phyloP scores from a whole-genome alignment of 2,797 vertebrate genomes.

The Furcifer pardalis region DNA sequence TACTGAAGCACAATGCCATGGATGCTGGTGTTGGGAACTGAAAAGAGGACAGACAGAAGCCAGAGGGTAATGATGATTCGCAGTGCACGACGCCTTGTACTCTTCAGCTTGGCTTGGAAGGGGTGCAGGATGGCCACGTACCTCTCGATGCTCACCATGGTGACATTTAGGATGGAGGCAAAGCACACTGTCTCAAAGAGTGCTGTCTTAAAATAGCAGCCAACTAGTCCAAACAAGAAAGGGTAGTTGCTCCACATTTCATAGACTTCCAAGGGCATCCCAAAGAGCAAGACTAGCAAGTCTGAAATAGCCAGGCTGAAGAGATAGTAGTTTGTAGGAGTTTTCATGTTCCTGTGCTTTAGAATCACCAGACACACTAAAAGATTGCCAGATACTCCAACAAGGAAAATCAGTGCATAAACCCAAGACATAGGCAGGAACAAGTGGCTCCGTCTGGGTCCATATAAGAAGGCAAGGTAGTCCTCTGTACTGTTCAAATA shows the following conservation, averaged over 20 bases:
- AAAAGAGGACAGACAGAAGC: slow-evolving; percentile 73
- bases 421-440: slow-evolving; percentile 75
- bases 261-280: slow-evolving; percentile 80
- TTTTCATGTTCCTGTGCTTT: slow-evolving; percentile 76
- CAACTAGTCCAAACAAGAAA: slow-evolving; percentile 71
- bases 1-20: slow-evolving; percentile 74
- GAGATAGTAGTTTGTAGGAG: slow-evolving; percentile 80
- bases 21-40: slow-evolving; percentile 77
- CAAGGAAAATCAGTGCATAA: slow-evolving; percentile 73
- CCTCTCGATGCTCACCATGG: slow-evolving; percentile 76
- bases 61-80: slow-evolving; percentile 72
- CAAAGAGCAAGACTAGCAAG: slow-evolving; percentile 75
- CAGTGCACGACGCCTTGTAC: slow-evolving; percentile 72
- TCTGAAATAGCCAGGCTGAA: slow-evolving; percentile 80
- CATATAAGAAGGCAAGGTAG: slow-evolving; percentile 75
- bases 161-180: slow-evolving; percentile 77
- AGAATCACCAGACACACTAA: slow-evolving; percentile 81
- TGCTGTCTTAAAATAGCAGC: slow-evolving; percentile 79
- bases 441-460: slow-evolving; percentile 74
- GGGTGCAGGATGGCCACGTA: slow-evolving; percentile 78
- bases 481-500: slow-evolving; percentile 78
- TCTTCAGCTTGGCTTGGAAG: slow-evolving; percentile 73
- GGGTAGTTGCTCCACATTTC: slow-evolving; percentile 84
- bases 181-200: slow-evolving; percentile 81
- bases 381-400: slow-evolving; percentile 76